Evolutionary conservation across 1,140 invertebrate species (phyloP).

Genomic region (Drosophila rufa): DNA sequence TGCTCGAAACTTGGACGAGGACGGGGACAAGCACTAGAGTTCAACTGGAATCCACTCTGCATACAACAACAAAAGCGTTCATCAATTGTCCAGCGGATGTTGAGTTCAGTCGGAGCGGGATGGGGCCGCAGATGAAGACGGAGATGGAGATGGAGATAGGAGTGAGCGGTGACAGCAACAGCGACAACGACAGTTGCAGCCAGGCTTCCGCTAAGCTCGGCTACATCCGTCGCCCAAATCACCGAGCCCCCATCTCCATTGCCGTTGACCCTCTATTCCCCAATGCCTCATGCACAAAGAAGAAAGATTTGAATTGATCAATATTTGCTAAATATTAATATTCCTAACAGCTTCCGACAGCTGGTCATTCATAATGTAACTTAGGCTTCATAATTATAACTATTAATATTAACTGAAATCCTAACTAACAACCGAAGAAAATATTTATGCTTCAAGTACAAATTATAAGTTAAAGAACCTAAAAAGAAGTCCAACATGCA

Average conservation of each 20-base stretch:
- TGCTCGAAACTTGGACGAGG: constrained; percentile 59
- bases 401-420: no score
- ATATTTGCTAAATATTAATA: no score
- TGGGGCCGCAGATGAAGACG: background rate
- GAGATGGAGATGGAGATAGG: constrained; percentile 27
- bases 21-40: constrained; percentile 41
- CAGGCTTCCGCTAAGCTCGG: constrained; percentile 58
- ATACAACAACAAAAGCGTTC: constrained; percentile 74
- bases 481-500: no score
- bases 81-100: constrained; percentile 82
- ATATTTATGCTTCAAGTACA: no score
- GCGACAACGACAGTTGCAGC: constrained; percentile 51
- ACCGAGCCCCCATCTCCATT: background rate
- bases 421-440: background rate
- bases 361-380: background rate
- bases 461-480: background rate
- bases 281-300: background rate
- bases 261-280: background rate
- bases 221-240: constrained; percentile 52
- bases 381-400: no score
- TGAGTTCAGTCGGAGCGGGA: constrained; percentile 56
- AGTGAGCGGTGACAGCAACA: constrained; percentile 39
- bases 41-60: constrained; percentile 51
- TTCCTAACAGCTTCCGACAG: no score
- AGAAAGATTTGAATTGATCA: background rate